A percentile compares a stretch with the other conserved stretches of the same genome.
Conservation (phyloP, 2,797 vertebrate species). For the Pelobates cultripes region DNA sequence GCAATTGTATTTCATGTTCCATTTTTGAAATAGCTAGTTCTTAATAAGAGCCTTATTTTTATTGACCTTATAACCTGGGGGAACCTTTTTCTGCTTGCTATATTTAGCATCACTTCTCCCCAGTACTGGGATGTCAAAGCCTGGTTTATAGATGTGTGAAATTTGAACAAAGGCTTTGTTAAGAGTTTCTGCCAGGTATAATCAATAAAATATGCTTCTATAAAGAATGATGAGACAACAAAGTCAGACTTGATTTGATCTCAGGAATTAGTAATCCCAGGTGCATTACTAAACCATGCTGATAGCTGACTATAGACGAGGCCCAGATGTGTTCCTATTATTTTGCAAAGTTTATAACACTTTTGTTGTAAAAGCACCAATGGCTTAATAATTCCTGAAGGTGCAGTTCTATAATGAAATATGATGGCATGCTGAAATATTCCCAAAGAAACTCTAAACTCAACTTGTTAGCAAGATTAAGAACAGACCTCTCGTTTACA, state of each 20-base stretch:
- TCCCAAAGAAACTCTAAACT: conserved; percentile 21
- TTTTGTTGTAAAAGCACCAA: conserved; percentile 39
- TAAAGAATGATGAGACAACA: conserved; percentile 47
- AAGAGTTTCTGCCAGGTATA: conserved; percentile 49
- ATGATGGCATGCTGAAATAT: conserved; percentile 48
- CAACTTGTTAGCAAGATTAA: conserved; percentile 45
- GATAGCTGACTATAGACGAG: conserved; percentile 30
- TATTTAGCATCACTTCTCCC: conserved; percentile 19
- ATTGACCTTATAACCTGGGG: conserved; percentile 32
- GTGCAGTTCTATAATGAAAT: conserved; percentile 47
- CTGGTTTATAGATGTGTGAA: conserved; percentile 49
- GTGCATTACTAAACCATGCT: conserved; percentile 38
- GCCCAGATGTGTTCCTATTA: conserved; percentile 40
- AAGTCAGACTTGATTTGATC: conserved; percentile 52
- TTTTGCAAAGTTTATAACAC: conserved; percentile 41
- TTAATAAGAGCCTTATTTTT: conserved; percentile 10
- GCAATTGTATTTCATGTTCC: conserved; percentile 1
- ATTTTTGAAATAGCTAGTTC: conserved; percentile 19
- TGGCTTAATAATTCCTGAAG: conserved; percentile 38
- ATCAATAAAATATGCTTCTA: conserved; percentile 51
- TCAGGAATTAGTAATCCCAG: conserved; percentile 50
- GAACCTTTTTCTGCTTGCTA: conserved; percentile 12
- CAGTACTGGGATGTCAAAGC: conserved; percentile 31
- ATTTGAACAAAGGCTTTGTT: conserved; percentile 36
- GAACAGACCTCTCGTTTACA: conserved; percentile 49